Evolutionary conservation across 2,888 invertebrate genomes (phyloP).

Genomic region (Aricia artaxerxes): DNA sequence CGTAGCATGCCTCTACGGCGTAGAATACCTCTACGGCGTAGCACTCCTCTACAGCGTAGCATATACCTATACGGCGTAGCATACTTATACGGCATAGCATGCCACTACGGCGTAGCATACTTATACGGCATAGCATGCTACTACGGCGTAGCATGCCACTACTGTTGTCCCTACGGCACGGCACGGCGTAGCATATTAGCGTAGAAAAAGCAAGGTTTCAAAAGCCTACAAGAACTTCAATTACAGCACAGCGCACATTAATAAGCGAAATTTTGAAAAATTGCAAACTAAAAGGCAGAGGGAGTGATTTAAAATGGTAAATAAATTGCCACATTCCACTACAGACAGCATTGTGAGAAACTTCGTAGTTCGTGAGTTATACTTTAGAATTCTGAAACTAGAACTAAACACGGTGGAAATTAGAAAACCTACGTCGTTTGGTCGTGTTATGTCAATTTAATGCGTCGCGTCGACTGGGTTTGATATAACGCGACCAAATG

Average conservation of each 20-base stretch:
- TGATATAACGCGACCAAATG: too few relatives aligned
- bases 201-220: too few relatives aligned
- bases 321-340: neutral
- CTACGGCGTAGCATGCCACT: neutral
- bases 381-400: neutral
- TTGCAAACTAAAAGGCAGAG: neutral
- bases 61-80: neutral
- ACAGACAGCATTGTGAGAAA: neutral
- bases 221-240: too few relatives aligned
- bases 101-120: neutral
- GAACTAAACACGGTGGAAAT: too few relatives aligned
- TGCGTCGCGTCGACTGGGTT: too few relatives aligned
- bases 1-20: neutral
- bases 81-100: neutral
- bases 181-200: neutral
- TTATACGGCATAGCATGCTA: too few relatives aligned
- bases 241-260: too few relatives aligned
- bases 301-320: neutral
- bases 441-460: too few relatives aligned
- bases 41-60: too few relatives aligned
- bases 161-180: neutral
- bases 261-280: neutral
- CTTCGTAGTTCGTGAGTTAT: neutral
- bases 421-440: too few relatives aligned
- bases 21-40: neutral